These are phyloP conservation scores for Tokudaia tokunoshimensis DNA, from an alignment of 2,797 vertebrate genomes.

Conservation along the genomic window DNA sequence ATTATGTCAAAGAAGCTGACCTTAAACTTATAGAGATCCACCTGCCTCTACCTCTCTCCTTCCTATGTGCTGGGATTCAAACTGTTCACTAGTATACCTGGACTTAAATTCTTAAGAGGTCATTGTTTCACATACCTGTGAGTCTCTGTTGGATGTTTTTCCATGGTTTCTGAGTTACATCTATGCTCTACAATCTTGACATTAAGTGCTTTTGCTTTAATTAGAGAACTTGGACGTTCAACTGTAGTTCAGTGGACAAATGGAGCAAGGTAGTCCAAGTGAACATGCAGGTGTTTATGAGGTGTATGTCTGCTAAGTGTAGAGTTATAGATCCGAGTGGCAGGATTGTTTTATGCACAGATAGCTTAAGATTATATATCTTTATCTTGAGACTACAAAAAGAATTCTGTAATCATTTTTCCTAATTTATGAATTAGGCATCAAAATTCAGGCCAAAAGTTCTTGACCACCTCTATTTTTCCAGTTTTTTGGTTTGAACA, in stretches of 20 bases:
- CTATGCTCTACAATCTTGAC: not conserved
- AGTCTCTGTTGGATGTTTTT: not conserved
- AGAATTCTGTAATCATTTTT: not conserved
- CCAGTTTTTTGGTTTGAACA: not conserved
- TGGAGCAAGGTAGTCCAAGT: too few relatives aligned
- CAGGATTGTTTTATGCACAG: not conserved
- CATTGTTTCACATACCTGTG: not conserved
- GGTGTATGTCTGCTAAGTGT: not conserved
- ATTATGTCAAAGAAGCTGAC: not conserved
- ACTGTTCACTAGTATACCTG: not conserved
- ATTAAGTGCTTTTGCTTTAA: not conserved
- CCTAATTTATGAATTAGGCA: slow-evolving; percentile 1
- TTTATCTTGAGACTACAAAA: not conserved
- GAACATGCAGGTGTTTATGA: not conserved
- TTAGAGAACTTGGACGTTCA: not conserved
- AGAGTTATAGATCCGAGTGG: not conserved
- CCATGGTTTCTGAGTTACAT: not conserved
- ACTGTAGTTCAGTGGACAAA: not conserved
- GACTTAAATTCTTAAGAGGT: not conserved
- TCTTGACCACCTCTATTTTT: not conserved
- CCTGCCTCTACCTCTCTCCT: not conserved
- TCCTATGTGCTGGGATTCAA: not conserved
- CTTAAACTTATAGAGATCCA: not conserved
- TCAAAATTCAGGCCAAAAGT: not conserved
- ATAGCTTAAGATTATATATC: not conserved